Percentiles rank a stretch among this genome's conserved stretches.
These are phyloP conservation scores for Willowsia nigromaculata DNA, from an alignment of 2,888 invertebrate genomes.

Conservation along the genomic window DNA sequence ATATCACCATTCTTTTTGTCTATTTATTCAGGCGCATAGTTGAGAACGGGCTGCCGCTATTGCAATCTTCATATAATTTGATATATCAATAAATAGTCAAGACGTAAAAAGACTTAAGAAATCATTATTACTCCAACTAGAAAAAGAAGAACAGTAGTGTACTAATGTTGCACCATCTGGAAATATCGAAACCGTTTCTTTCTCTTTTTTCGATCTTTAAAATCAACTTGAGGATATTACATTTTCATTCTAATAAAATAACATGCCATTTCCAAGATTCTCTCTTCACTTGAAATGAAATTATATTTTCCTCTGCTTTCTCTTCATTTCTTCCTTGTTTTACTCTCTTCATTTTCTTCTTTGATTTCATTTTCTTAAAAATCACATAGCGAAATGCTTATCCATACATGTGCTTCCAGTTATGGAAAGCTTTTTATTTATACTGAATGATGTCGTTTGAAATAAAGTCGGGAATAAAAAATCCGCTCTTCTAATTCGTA, in stretches of 20 bases:
- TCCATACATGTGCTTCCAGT: neutral
- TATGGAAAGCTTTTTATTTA: neutral
- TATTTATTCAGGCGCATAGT: neutral
- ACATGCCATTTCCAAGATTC: slow-evolving; percentile 44
- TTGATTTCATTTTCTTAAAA: slow-evolving; percentile 46
- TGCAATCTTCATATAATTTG: neutral
- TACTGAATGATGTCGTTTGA: neutral
- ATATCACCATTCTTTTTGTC: neutral
- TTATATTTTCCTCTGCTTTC: slow-evolving; percentile 17
- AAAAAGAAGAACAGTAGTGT: neutral
- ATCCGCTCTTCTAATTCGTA: neutral
- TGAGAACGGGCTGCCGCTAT: neutral
- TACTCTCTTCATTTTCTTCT: slow-evolving; percentile 31
- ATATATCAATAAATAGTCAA: neutral
- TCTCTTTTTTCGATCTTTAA: slow-evolving; percentile 11
- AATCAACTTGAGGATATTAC: slow-evolving; percentile 44
- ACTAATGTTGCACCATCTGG: slow-evolving; percentile 16
- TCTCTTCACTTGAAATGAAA: neutral
- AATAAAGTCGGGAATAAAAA: neutral
- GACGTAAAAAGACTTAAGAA: neutral
- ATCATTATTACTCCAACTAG: neutral
- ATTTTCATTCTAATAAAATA: slow-evolving; percentile 62
- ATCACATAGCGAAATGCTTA: neutral
- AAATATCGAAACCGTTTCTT: neutral
- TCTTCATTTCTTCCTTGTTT: slow-evolving; percentile 11